phyloP scores from a whole-genome alignment of 2,113 vertebrate genomes.

The Turnix velox region DNA sequence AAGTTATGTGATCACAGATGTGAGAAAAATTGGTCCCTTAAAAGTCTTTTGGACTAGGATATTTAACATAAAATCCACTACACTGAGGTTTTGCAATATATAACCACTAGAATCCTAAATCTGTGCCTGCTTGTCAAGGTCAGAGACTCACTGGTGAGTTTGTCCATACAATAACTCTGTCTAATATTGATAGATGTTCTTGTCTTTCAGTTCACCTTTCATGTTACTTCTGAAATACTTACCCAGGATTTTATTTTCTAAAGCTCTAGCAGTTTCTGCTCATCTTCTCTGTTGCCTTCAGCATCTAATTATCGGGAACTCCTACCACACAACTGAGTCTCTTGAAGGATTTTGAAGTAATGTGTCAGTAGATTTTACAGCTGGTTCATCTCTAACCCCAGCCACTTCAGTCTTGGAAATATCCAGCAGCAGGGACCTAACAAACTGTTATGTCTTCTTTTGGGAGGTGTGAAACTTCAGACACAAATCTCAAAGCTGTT shows the following conservation, averaged over 20 bases:
- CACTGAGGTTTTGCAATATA: neutral
- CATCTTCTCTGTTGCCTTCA: neutral
- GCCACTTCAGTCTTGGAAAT: neutral
- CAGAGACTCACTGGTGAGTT: neutral
- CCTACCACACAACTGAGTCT: neutral
- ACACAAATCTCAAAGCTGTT: neutral
- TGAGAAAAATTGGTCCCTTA: neutral
- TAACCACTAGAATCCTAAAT: neutral
- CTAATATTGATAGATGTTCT: neutral
- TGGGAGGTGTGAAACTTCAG: neutral
- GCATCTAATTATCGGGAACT: neutral
- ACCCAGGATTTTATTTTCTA: neutral
- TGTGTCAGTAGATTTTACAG: neutral
- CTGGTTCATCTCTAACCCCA: neutral
- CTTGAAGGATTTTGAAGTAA: neutral
- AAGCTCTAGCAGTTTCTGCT: neutral
- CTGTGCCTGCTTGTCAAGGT: accelerated
- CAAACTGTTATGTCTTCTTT: neutral
- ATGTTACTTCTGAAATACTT: neutral
- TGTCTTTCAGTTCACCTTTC: neutral
- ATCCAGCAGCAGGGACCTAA: neutral
- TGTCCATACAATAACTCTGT: neutral
- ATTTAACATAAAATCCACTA: neutral
- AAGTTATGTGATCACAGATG: neutral
- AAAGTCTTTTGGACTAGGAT: neutral